Percentiles rank a stretch among this genome's conserved stretches.
phyloP scores from a whole-genome alignment of 2,888 invertebrate species.

The Smittia aterrima region DNA sequence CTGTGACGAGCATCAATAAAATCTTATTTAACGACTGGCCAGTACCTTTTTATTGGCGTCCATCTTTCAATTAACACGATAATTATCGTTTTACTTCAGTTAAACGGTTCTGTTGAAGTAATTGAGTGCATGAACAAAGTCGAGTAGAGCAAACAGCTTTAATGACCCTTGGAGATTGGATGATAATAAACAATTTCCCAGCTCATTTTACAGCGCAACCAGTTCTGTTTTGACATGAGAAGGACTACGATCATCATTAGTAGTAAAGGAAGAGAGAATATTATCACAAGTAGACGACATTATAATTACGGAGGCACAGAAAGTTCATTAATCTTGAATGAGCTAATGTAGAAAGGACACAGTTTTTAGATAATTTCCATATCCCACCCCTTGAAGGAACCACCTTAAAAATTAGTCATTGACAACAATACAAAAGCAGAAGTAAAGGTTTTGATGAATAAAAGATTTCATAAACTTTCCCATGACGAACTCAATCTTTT shows the following conservation, averaged over 20 bases:
- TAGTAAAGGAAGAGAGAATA: slow-evolving; percentile 10
- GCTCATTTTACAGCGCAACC: slow-evolving; percentile 13
- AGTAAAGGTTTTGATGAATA: not conserved
- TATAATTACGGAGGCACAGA: slow-evolving; percentile 30
- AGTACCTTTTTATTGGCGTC: not conserved
- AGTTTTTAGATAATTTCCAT: slow-evolving; percentile 27
- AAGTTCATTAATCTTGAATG: slow-evolving; percentile 37
- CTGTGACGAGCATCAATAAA: slow-evolving; percentile 22
- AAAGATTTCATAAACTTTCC: slow-evolving; percentile 7
- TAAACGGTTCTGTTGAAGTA: not conserved
- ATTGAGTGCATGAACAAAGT: not conserved
- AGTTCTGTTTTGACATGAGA: slow-evolving; percentile 35
- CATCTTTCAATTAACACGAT: slow-evolving; percentile 30
- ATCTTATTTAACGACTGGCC: slow-evolving; percentile 8
- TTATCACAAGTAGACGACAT: slow-evolving; percentile 27
- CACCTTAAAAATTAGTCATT: slow-evolving; percentile 27
- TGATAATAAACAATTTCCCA: slow-evolving; percentile 7
- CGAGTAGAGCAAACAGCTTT: slow-evolving; percentile 13
- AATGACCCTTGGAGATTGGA: slow-evolving; percentile 38
- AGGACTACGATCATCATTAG: slow-evolving; percentile 28
- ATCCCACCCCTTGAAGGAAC: slow-evolving; percentile 20
- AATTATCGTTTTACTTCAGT: slow-evolving; percentile 18
- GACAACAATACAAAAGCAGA: not conserved
- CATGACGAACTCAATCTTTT: slow-evolving; percentile 12
- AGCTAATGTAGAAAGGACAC: not conserved